Conservation (phyloP, 2,888 invertebrate species). For the Bombylius major region DNA sequence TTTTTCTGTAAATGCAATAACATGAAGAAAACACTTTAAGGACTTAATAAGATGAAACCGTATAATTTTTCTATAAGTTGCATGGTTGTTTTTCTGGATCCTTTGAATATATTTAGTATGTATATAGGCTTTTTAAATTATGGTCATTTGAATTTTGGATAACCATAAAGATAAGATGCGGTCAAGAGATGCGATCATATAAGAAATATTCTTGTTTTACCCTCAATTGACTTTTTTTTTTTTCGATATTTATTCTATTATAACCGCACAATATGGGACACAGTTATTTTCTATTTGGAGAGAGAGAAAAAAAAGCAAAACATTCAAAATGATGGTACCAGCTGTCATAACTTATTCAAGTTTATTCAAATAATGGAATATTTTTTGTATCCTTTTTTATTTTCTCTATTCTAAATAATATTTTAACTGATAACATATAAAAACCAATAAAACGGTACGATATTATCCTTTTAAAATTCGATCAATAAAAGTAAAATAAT, state of each 20-base stretch:
- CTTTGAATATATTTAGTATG: slow-evolving; percentile 10
- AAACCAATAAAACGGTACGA: no score
- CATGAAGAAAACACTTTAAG: slow-evolving; percentile 11
- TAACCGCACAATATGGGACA: neutral
- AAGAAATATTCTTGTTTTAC: slow-evolving; percentile 16
- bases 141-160: slow-evolving; percentile 20
- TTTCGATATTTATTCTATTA: neutral
- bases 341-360: neutral
- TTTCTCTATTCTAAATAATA: no score
- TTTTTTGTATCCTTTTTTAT: no score
- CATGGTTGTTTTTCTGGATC: slow-evolving; percentile 3
- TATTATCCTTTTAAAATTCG: no score
- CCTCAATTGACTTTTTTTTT: slow-evolving; percentile 18
- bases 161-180: slow-evolving; percentile 21
- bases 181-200: slow-evolving; percentile 17
- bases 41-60: slow-evolving; percentile 20
- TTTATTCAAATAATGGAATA: neutral
- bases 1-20: neutral
- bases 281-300: no score
- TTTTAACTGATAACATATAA: no score
- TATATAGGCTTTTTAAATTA: slow-evolving; percentile 19
- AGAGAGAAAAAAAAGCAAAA: no score
- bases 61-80: slow-evolving; percentile 18
- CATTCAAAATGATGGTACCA: neutral
- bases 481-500: no score